phyloP scores from a whole-genome alignment of 2,888 invertebrate species.

The Cyclophora albipunctata region DNA sequence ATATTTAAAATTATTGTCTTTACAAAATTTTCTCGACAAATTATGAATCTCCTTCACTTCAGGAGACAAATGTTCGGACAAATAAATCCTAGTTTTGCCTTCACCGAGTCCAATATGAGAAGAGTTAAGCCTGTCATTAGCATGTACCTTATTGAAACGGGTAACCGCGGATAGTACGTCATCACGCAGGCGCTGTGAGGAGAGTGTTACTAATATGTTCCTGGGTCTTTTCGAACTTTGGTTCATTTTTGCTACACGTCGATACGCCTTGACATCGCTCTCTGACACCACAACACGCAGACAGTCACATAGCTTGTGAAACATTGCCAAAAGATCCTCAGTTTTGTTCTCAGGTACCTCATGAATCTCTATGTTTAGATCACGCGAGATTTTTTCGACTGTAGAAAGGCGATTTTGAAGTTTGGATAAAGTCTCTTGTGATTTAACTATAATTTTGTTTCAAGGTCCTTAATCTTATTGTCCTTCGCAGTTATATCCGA shows the following conservation, averaged over 20 bases:
- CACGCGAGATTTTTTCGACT: no score
- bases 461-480: no score
- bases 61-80: constrained; percentile 10
- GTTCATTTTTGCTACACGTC: not conserved
- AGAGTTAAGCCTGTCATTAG: not conserved
- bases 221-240: not conserved
- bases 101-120: not conserved
- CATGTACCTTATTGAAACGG: not conserved
- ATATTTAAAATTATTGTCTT: not conserved
- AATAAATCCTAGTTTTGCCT: not conserved
- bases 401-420: no score
- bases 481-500: no score
- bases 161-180: not conserved
- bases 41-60: not conserved
- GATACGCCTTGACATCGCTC: not conserved
- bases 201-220: not conserved
- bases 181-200: not conserved
- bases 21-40: not conserved
- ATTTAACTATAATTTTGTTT: no score
- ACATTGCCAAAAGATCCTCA: not conserved
- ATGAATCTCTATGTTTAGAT: no score
- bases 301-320: not conserved
- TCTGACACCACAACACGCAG: not conserved
- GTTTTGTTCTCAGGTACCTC: not conserved
- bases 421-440: no score